Conservation (phyloP, 1,140 invertebrate species). For the Mizuhopecten yessoensis region DNA sequence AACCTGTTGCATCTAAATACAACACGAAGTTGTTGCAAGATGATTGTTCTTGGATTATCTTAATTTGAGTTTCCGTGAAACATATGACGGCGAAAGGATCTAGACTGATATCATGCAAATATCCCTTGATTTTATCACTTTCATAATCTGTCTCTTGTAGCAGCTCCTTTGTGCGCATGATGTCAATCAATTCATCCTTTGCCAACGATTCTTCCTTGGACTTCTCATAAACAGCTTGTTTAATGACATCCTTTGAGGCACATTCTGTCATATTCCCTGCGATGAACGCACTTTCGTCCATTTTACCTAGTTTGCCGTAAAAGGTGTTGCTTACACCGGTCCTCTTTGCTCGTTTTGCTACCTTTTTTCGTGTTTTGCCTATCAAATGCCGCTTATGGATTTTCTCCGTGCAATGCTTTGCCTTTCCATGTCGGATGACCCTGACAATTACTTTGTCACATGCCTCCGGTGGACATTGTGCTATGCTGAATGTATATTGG, state of each 20-base stretch:
- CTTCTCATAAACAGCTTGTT: background rate
- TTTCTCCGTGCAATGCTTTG: background rate
- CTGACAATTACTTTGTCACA: background rate
- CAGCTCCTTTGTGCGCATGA: constrained; percentile 36
- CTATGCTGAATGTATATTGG: background rate
- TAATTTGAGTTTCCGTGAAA: background rate
- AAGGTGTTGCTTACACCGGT: constrained; percentile 6
- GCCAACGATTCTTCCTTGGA: background rate
- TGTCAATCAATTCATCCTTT: background rate
- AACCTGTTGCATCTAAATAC: too few relatives aligned
- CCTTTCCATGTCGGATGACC: background rate
- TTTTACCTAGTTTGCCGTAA: background rate
- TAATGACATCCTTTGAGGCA: background rate
- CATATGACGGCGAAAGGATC: constrained; percentile 20
- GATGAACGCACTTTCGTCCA: background rate
- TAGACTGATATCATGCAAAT: constrained; percentile 2
- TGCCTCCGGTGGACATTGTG: background rate
- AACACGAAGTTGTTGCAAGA: too few relatives aligned
- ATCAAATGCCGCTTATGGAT: background rate
- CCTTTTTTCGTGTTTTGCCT: background rate
- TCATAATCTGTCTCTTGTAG: background rate
- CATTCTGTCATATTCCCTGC: constrained; percentile 38
- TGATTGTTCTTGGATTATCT: background rate
- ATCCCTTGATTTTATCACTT: constrained; percentile 7
- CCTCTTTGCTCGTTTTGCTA: background rate